Evolutionary conservation across 2,888 invertebrate genomes (phyloP).

Genomic region (Vanessa cardui): DNA sequence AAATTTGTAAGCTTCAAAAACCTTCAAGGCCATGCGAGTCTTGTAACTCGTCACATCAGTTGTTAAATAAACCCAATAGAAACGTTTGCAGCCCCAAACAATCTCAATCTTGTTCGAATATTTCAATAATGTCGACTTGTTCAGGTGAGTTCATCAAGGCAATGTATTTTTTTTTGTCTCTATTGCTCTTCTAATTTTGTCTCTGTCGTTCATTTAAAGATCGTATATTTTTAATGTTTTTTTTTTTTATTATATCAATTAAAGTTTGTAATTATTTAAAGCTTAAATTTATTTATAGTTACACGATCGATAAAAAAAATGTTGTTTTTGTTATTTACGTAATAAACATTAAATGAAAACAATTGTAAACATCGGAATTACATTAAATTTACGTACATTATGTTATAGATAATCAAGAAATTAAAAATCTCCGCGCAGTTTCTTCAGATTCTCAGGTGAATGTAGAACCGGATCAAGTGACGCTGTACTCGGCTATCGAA

Average conservation of each 20-base stretch:
- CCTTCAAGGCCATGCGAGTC: constrained; percentile 5
- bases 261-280: no score
- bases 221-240: no score
- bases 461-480: constrained; percentile 31
- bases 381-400: neutral
- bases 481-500: constrained; percentile 44
- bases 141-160: constrained; percentile 26
- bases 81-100: constrained; percentile 36
- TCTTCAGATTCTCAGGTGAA: constrained; percentile 41
- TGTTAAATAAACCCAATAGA: constrained; percentile 13
- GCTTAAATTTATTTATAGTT: no score
- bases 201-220: no score
- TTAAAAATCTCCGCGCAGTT: constrained; percentile 24
- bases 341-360: no score
- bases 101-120: constrained; percentile 39
- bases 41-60: constrained; percentile 26
- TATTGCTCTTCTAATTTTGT: no score
- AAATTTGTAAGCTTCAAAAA: constrained; percentile 4
- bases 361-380: no score
- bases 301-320: no score
- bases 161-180: no score
- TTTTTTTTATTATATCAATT: no score
- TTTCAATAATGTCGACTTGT: constrained; percentile 25
- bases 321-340: no score
- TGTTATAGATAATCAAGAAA: constrained; percentile 11